Conservation (phyloP, 2,113 vertebrate genomes). For the Aspiorhynchus laticeps region DNA sequence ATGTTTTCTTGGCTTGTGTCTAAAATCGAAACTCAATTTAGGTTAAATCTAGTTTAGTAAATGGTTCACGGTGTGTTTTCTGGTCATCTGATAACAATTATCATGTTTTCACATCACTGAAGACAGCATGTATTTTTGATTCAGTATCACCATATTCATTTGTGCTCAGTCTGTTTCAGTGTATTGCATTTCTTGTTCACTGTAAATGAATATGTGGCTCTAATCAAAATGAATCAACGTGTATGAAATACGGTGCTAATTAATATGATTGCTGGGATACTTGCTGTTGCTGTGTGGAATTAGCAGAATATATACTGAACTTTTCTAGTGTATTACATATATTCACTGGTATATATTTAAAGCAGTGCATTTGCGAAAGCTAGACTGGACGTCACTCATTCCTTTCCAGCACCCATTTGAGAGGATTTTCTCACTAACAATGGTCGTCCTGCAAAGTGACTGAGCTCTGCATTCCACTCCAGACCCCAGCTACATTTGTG, state of each 20-base stretch:
- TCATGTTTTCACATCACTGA: neutral
- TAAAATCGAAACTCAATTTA: neutral
- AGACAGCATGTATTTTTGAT: neutral
- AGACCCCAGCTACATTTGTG: slow-evolving; percentile 6
- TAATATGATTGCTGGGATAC: neutral
- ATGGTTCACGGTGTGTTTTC: slow-evolving; percentile 20
- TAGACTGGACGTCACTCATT: neutral
- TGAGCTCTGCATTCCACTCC: neutral
- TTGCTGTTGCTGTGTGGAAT: neutral
- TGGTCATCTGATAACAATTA: slow-evolving; percentile 7
- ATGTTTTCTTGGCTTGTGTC: neutral
- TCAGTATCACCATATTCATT: neutral
- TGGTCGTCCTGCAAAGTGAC: neutral
- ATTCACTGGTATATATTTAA: neutral
- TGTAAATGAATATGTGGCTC: neutral
- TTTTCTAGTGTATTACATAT: neutral
- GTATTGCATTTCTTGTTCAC: neutral
- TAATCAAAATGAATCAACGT: neutral
- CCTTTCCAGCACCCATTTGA: neutral
- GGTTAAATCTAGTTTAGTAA: slow-evolving; percentile 26
- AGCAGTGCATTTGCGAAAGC: neutral
- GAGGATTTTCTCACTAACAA: slow-evolving; percentile 17
- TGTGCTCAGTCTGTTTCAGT: neutral
- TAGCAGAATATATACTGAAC: neutral
- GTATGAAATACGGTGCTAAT: neutral